These are phyloP conservation scores for Mixornis gularis DNA, from an alignment of 2,113 vertebrate genomes.

Conservation along the genomic window DNA sequence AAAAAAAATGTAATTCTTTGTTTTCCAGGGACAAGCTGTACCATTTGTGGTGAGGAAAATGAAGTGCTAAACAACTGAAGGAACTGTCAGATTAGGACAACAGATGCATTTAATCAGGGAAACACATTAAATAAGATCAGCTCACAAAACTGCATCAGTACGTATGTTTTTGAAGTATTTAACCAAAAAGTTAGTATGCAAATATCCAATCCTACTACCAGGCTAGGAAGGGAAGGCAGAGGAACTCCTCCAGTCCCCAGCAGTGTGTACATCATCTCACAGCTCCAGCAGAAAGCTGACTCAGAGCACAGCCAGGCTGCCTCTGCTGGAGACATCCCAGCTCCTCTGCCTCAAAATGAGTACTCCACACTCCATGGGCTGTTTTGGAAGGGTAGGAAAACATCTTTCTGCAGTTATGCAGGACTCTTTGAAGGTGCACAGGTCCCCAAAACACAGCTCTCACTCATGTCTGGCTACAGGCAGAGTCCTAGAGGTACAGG, in stretches of 20 bases:
- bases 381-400: background rate
- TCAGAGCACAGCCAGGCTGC: background rate
- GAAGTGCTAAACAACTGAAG: background rate
- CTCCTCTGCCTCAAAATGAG: background rate
- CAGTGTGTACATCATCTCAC: rapidly evolving
- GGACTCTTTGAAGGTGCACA: background rate
- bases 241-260: background rate
- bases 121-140: background rate
- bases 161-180: background rate
- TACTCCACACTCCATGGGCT: background rate
- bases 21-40: background rate
- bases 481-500: background rate
- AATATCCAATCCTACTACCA: background rate
- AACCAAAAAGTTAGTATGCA: background rate
- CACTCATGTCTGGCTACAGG: rapidly evolving
- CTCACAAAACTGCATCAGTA: background rate
- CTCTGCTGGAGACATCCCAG: background rate
- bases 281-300: background rate
- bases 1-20: background rate
- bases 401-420: background rate
- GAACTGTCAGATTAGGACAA: background rate
- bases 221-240: background rate
- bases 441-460: background rate
- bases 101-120: background rate
- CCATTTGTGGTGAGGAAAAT: background rate